Conservation (phyloP, 2,888 invertebrate genomes). For the Caenorhabditis drosophilae region DNA sequence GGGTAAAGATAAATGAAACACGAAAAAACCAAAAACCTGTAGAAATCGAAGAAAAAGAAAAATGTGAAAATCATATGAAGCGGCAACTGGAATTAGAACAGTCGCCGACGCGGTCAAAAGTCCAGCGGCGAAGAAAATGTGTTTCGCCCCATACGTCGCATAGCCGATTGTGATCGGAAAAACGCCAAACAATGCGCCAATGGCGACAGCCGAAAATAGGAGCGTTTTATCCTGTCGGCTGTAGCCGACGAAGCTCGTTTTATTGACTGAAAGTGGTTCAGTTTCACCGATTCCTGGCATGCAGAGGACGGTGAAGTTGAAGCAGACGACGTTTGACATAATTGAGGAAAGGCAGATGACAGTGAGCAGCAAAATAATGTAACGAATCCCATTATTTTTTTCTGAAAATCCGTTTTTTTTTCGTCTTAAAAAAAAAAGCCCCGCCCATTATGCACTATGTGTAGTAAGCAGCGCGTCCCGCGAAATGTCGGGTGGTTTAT, state of each 20-base stretch:
- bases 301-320: constrained; percentile 65
- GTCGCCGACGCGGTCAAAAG: constrained; percentile 43
- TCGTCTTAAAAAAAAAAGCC: too few relatives aligned
- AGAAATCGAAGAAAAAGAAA: constrained; percentile 46
- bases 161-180: constrained; percentile 58
- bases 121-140: constrained; percentile 50
- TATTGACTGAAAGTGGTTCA: constrained; percentile 16
- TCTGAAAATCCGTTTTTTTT: too few relatives aligned
- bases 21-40: constrained; percentile 42
- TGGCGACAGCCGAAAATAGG: constrained; percentile 63
- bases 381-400: constrained; percentile 32
- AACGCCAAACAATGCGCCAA: constrained; percentile 64
- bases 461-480: background rate
- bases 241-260: constrained; percentile 55
- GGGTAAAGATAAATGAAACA: too few relatives aligned
- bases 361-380: constrained; percentile 54
- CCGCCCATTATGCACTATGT: background rate
- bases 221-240: constrained; percentile 52
- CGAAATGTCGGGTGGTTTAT: background rate
- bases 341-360: constrained; percentile 64
- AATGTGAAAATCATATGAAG: constrained; percentile 25
- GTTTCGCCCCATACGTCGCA: constrained; percentile 54
- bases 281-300: constrained; percentile 50
- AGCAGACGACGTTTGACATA: constrained; percentile 65
- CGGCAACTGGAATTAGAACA: constrained; percentile 39